Base-by-base conservation (phyloP, 2,888 invertebrate species). In the Cataglyphis albicans region DNA sequence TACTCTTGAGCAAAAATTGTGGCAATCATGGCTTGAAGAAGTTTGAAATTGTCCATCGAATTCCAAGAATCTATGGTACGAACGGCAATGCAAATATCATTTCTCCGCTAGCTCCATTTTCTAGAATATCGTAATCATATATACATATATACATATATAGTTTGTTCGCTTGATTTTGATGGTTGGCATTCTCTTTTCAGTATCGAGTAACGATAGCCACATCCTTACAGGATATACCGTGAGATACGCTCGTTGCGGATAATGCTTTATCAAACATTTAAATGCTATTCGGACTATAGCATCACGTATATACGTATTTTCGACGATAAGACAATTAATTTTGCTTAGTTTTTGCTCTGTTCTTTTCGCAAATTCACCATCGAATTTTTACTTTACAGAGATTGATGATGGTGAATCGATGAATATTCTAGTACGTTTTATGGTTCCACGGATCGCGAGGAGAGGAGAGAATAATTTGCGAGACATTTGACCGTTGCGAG, bases 211-310 rank as follows among this genome's bases (percentile, higher is more conserved):
- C 4, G 15, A 9, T 12, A 35, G n/a, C 10, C 12, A 52, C n/a
- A n/a, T 68, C 29, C 38, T 67, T 65, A 32, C 82, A 82, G 82
- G 82, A 82, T 82, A 59, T 82, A 38, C 3, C 21, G 18, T 32
- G 57, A 44, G 75, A 82, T 82, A 76, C n/a, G 55, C n/a, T 21
- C 65, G 21, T 12, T 25, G 6, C 3, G 38, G 82, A 82, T 82
- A 82, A 82, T 10, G 59, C 6, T 67, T 76, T 82, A 76, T 82
- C 76, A 57, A 44, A 21, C 18, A 4, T 55, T 75, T 15, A 10
- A 76, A 41, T 57, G 7, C 1, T 52, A 21, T 41, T 78, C 4
- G 48, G 59, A 48, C 12, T 21, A n/a, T 29, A 4, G 4, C 15
- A 44, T 41, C n/a, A n/a, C 12, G 1, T 15, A 18, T 44, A 5